A percentile compares a stretch with the other conserved stretches of the same genome.
Evolutionary conservation across 35 echinoderm and acorn worm genomes (phyloP).

Genomic region (Nesometra sesokonis): DNA sequence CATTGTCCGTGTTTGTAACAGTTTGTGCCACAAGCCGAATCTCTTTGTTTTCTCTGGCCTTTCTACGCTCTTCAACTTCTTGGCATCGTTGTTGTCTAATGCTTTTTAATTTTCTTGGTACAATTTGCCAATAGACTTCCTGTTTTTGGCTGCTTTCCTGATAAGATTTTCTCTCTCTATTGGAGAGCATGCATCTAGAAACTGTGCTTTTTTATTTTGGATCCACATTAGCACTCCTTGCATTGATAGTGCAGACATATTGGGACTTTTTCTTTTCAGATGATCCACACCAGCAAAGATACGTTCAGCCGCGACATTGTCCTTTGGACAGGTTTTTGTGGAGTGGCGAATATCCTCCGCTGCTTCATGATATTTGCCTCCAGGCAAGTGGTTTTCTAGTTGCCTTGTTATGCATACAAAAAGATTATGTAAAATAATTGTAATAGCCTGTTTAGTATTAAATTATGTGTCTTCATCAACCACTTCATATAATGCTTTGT

Average conservation of each 20-base stretch:
- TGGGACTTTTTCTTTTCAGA: conserved; percentile 40
- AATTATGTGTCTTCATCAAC: conserved; percentile 38
- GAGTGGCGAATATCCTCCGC: background rate
- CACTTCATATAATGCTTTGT: conserved; percentile 25
- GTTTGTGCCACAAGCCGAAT: background rate
- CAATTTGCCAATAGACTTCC: background rate
- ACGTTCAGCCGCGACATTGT: conserved; percentile 43
- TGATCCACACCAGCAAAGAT: conserved; percentile 56
- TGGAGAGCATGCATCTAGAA: background rate
- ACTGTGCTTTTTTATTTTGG: conserved; percentile 31
- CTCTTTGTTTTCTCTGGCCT: background rate
- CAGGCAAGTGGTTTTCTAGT: conserved; percentile 37
- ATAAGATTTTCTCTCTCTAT: background rate
- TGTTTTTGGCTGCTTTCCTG: background rate
- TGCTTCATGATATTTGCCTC: conserved; percentile 24
- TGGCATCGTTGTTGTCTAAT: background rate
- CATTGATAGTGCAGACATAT: conserved; percentile 36
- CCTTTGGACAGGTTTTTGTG: conserved; percentile 31
- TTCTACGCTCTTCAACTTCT: background rate
- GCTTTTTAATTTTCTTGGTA: background rate
- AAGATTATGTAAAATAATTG: conserved; percentile 49
- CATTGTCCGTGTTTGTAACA: too few relatives aligned
- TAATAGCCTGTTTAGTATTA: conserved; percentile 35
- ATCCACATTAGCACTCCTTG: conserved; percentile 43
- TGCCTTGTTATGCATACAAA: conserved; percentile 39